phyloP scores from a whole-genome alignment of 2,888 invertebrate species.

The Lithophane ornitopus region DNA sequence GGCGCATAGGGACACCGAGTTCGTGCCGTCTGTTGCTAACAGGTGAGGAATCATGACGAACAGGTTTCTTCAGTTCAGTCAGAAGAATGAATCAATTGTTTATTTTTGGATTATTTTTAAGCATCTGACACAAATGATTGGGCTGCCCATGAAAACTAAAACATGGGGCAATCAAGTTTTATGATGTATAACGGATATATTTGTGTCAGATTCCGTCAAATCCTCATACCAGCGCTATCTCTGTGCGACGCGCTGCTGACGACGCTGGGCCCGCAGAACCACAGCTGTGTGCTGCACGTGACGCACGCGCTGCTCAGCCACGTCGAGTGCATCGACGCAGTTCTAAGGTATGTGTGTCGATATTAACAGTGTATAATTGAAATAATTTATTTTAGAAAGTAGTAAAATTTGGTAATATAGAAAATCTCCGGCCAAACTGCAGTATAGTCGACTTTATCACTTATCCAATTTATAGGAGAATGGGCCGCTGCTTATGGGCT shows the following conservation, averaged over 20 bases:
- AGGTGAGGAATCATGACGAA: slow-evolving; percentile 69
- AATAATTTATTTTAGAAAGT: background rate
- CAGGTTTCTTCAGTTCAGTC: background rate
- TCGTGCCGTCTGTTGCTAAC: slow-evolving; percentile 79
- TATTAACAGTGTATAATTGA: background rate
- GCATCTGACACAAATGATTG: background rate
- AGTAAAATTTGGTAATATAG: no score
- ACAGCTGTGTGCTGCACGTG: slow-evolving; percentile 95
- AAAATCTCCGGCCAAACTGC: no score
- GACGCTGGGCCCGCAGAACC: slow-evolving; percentile 95
- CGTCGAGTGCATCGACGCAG: slow-evolving; percentile 94
- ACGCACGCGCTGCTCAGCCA: slow-evolving; percentile 95
- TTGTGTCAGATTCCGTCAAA: slow-evolving; percentile 93
- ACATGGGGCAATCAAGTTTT: background rate
- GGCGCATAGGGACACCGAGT: slow-evolving; percentile 70
- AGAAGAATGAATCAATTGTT: background rate
- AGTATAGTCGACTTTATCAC: no score
- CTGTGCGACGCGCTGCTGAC: slow-evolving; percentile 95
- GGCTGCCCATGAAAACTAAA: background rate
- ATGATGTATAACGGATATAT: background rate
- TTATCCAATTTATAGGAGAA: no score
- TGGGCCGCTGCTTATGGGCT: no score
- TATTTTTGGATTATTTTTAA: no score
- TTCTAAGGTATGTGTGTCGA: slow-evolving; percentile 90
- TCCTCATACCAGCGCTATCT: slow-evolving; percentile 95